A percentile compares a stretch with the other conserved stretches of the same genome.
Evolutionary conservation across 2,797 vertebrate species (phyloP).

Genomic region (Characodon lateralis): DNA sequence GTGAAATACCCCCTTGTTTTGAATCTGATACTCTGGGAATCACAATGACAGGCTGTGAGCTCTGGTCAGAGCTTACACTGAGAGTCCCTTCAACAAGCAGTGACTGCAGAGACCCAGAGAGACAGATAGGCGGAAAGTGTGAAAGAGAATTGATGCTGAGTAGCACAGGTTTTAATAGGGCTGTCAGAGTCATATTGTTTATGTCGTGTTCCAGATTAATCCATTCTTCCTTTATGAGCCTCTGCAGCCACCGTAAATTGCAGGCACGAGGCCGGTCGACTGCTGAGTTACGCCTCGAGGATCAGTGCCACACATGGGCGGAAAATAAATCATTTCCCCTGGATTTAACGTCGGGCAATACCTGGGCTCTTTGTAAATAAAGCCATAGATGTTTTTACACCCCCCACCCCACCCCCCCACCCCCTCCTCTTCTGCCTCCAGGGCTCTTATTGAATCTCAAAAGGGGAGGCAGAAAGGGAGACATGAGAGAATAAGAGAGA

Average conservation of each 20-base stretch:
- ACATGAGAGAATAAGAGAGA: conserved; percentile 78
- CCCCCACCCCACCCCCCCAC: conserved; percentile 59
- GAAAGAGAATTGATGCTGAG: conserved; percentile 80
- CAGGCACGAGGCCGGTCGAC: conserved; percentile 71
- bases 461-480: conserved; percentile 67
- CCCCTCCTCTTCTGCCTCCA: conserved; percentile 73
- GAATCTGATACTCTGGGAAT: conserved; percentile 80
- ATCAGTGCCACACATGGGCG: conserved; percentile 78
- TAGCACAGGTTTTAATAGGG: conserved; percentile 82
- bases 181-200: conserved; percentile 85
- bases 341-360: conserved; percentile 80
- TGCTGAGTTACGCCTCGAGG: conserved; percentile 80
- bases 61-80: conserved; percentile 57
- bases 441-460: conserved; percentile 82
- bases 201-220: conserved; percentile 84
- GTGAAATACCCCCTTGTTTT: conserved; percentile 50
- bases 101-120: conserved; percentile 32
- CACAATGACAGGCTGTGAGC: conserved; percentile 69
- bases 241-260: conserved; percentile 83
- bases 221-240: conserved; percentile 85
- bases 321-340: conserved; percentile 82
- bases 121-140: conserved; percentile 47
- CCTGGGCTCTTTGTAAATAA: conserved; percentile 83
- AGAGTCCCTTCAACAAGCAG: conserved; percentile 45
- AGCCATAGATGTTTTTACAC: conserved; percentile 82